phyloP scores from a whole-genome alignment of 2,113 vertebrate species.

The Ptilorrhoa leucosticta region DNA sequence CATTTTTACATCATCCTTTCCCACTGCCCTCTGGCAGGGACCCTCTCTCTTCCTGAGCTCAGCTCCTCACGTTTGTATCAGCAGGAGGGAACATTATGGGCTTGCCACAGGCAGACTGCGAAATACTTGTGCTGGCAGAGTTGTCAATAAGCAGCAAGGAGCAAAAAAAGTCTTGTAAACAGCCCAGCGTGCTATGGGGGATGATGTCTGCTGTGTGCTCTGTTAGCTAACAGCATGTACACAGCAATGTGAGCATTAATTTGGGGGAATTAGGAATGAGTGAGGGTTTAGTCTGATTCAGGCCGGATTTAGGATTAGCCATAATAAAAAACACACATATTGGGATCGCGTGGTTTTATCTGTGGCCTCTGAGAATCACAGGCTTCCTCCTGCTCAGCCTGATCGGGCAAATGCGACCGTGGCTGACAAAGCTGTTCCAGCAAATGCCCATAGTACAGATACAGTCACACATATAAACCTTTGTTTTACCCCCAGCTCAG shows the following conservation, averaged over 20 bases:
- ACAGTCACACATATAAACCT: not conserved
- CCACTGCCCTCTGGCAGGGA: not conserved
- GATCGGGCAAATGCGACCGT: fast-evolving
- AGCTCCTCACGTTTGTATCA: not conserved
- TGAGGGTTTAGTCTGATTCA: not conserved
- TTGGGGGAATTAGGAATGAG: not conserved
- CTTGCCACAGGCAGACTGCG: not conserved
- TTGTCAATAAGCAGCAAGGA: not conserved
- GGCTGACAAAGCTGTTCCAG: not conserved
- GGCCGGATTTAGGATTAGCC: not conserved
- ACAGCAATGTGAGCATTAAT: not conserved
- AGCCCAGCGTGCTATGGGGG: not conserved
- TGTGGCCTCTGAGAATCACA: not conserved
- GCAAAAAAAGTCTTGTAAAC: not conserved
- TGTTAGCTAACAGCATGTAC: not conserved
- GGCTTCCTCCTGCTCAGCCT: not conserved
- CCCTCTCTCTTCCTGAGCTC: not conserved
- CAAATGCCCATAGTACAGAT: not conserved
- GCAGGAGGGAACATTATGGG: not conserved
- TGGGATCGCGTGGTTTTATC: not conserved
- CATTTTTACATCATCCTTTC: not conserved
- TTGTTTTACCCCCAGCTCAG: not conserved
- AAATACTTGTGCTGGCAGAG: not conserved
- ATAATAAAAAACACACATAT: not conserved
- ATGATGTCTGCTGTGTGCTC: not conserved